These are phyloP conservation scores for Cantharis rufa DNA, from an alignment of 2,888 invertebrate species.

Conservation along the genomic window DNA sequence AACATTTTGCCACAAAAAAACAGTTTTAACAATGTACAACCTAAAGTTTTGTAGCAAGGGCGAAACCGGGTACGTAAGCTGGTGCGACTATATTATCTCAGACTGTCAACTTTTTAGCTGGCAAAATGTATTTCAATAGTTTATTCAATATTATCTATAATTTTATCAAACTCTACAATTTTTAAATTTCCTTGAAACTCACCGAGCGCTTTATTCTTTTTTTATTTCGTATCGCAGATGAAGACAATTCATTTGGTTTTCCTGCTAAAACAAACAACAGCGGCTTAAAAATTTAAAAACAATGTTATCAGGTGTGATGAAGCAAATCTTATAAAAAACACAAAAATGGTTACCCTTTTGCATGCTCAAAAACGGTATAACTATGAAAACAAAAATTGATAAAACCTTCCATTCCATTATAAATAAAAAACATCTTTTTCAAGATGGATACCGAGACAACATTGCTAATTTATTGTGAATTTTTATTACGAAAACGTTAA, in stretches of 20 bases:
- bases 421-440: conserved; percentile 15
- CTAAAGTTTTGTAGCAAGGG: too few species aligned
- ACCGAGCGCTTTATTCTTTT: neutral
- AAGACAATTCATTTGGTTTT: neutral
- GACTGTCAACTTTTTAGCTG: too few species aligned
- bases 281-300: neutral
- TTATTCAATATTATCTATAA: too few species aligned
- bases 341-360: neutral
- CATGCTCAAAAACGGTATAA: neutral
- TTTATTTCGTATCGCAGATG: neutral
- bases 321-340: neutral
- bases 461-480: neutral
- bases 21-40: too few species aligned
- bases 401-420: conserved; percentile 19
- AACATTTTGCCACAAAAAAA: too few species aligned
- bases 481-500: neutral
- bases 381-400: conserved; percentile 1
- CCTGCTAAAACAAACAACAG: neutral
- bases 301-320: neutral
- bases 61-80: too few species aligned
- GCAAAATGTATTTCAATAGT: too few species aligned
- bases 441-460: conserved; percentile 8
- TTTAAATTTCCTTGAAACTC: neutral
- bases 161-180: neutral
- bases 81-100: too few species aligned